phyloP scores from a whole-genome alignment of 2,797 vertebrate genomes.

The Gymnothorax javanicus region DNA sequence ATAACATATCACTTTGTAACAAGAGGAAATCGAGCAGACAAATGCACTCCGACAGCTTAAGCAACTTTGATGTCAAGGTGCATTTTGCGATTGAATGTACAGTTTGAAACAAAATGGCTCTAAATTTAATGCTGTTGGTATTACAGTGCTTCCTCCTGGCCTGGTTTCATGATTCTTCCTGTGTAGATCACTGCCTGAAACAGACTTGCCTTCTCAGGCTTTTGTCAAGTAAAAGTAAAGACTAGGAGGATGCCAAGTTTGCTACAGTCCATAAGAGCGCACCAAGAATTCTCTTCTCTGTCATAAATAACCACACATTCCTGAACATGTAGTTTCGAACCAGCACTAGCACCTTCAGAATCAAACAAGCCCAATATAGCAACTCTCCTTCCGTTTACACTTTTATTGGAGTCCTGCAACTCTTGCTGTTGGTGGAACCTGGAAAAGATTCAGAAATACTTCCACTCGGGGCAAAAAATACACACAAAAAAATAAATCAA shows the following conservation, averaged over 20 bases:
- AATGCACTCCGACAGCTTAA: constrained; percentile 15
- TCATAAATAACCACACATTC: not conserved
- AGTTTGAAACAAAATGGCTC: not conserved
- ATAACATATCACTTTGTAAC: constrained; percentile 51
- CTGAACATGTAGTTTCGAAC: not conserved
- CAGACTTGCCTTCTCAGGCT: not conserved
- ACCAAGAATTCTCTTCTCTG: not conserved
- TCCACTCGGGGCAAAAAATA: not conserved
- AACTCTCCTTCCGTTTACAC: not conserved
- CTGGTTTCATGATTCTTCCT: not conserved
- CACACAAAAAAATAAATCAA: too few species aligned
- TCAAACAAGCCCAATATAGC: not conserved
- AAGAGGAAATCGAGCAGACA: constrained; percentile 36
- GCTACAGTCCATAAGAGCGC: not conserved
- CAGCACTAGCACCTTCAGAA: not conserved
- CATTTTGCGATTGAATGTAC: not conserved
- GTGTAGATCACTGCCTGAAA: not conserved
- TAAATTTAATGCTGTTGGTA: not conserved
- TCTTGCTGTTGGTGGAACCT: not conserved
- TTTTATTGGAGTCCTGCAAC: not conserved
- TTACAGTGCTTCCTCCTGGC: not conserved
- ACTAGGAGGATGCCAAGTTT: not conserved
- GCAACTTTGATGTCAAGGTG: constrained; percentile 46
- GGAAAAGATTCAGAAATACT: not conserved
- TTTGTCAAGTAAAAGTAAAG: not conserved